phyloP scores from a whole-genome alignment of 2,113 vertebrate genomes.

The Leucoraja erinaceus region DNA sequence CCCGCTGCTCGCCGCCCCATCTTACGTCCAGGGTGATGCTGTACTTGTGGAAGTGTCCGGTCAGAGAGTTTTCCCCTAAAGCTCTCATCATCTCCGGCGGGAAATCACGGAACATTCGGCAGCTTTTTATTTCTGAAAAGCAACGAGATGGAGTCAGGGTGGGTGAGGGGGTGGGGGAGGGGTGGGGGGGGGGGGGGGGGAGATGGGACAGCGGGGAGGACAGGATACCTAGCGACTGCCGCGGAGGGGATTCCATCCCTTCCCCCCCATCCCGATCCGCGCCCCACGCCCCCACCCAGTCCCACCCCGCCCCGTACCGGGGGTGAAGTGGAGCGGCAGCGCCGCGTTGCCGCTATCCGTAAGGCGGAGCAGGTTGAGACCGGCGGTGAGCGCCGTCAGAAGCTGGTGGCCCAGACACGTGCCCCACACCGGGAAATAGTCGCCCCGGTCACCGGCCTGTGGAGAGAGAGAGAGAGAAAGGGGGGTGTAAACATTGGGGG shows the following conservation, averaged over 20 bases:
- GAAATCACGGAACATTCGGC: constrained; percentile 57
- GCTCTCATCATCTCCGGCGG: constrained; percentile 50
- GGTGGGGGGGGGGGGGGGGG: too few species aligned
- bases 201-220: too few species aligned
- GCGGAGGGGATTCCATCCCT: too few species aligned
- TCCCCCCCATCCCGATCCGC: too few species aligned
- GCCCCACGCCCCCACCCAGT: too few species aligned
- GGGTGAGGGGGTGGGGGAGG: not conserved
- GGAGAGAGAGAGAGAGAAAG: too few species aligned
- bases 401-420: constrained; percentile 69
- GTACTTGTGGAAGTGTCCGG: constrained; percentile 65
- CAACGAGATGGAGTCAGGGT: not conserved
- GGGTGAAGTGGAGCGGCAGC: constrained; percentile 59
- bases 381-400: constrained; percentile 60
- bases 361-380: constrained; percentile 52
- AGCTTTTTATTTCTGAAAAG: constrained; percentile 51
- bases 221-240: too few species aligned
- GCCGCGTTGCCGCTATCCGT: constrained; percentile 56
- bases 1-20: not conserved
- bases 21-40: constrained; percentile 56
- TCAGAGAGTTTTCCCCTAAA: constrained; percentile 57
- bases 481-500: too few species aligned
- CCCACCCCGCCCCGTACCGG: constrained; percentile 44
- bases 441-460: constrained; percentile 61
- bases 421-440: constrained; percentile 70